Evolutionary conservation across 2,888 invertebrate species (phyloP), one percentile per base, ranked within the genome.

Genomic region (Lobophora halterata): DNA sequence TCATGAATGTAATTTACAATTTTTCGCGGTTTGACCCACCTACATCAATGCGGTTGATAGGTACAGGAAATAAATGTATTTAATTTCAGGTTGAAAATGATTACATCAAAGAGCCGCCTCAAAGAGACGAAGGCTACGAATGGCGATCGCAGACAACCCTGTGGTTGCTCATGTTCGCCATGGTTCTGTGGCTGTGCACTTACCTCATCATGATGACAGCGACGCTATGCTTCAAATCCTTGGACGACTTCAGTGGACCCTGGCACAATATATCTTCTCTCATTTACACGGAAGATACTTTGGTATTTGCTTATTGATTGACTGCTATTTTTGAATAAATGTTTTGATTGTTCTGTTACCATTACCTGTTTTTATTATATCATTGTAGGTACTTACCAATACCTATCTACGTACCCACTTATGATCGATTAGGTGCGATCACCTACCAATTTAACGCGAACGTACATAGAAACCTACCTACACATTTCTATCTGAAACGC

Each of bases 151-250:
- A 65, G 23, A 61, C 55, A 3, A 63, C 62, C 7, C 35, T 71
- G 3, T 66, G 65, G 64, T 44, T 77, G 55, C 31, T 77, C 39
- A 27, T 61, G 1, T 46, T 64, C 2, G 71, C 71, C 2, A 13
- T 77, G 1, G 21, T 69, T 7, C 25, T 77, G 5, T 78, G 76
- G 77, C 32, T 67, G 5, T 31, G 61, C 16, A 57, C 65, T 0
- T 73, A 72, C 23, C 17, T 63, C 3, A 54, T 65, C 50, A 56
- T 64, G 27, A 35, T 71, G 4, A 52, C 65, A 3, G 38, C 65
- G 14, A 53, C 57, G 1, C 36, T 55, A 40, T 65, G 57, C 37
- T 59, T 58, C 17, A 63, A 67, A 26, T 45, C 56, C 11, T 57
- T 47, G 8, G 43, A 41, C 3, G 33, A n/a, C 21, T 35, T 44